Conservation (phyloP, 1,140 invertebrate species). For the Mamestra configurata region DNA sequence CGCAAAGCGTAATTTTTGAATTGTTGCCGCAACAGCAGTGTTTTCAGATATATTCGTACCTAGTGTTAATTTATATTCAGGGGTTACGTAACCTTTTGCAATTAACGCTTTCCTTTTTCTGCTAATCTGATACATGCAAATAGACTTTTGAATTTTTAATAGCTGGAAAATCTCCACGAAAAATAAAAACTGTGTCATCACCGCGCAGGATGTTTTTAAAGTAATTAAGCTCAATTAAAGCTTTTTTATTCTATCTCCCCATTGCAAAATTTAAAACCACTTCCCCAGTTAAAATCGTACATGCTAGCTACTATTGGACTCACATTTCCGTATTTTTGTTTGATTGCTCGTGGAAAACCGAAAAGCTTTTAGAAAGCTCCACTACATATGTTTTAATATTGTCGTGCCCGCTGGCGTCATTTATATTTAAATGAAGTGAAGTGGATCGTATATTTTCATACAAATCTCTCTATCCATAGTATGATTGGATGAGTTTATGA, state of each 20-base stretch:
- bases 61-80: too few species aligned
- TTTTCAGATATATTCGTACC: not conserved
- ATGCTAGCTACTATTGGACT: not conserved
- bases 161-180: too few species aligned
- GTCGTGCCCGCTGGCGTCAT: constrained; percentile 6
- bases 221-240: not conserved
- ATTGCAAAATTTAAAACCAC: constrained; percentile 16
- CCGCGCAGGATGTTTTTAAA: too few species aligned
- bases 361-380: constrained; percentile 48
- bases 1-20: not conserved
- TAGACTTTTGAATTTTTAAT: too few species aligned
- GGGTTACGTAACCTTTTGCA: too few species aligned
- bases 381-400: constrained; percentile 36
- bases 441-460: not conserved
- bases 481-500: not conserved
- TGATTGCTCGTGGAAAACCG: constrained; percentile 3
- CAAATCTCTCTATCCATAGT: not conserved
- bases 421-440: constrained; percentile 40
- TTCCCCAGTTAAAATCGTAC: not conserved
- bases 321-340: constrained; percentile 16
- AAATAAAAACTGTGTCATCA: too few species aligned
- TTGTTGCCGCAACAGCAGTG: not conserved
- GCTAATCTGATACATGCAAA: too few species aligned
- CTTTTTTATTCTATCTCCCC: not conserved
- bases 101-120: not conserved